phyloP scores from a whole-genome alignment of 2,113 vertebrate genomes.

The Apteryx owenii region DNA sequence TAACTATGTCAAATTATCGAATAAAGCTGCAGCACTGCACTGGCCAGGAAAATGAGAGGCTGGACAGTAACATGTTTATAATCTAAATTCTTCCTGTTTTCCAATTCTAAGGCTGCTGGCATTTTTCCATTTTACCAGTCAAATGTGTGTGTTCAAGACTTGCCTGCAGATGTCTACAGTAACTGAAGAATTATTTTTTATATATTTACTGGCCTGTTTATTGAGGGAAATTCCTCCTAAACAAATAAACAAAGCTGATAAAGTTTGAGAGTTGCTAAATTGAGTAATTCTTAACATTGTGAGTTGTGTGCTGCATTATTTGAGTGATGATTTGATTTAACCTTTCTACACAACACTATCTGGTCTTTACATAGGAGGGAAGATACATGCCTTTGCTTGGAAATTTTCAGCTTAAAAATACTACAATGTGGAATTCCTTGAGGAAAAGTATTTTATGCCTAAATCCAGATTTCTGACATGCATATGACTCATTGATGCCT shows the following conservation, averaged over 20 bases:
- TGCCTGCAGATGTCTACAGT: background rate
- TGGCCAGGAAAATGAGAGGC: background rate
- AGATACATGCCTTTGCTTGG: background rate
- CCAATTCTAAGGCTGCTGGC: background rate
- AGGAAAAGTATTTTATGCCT: background rate
- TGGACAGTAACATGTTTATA: slow-evolving; percentile 32
- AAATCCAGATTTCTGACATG: background rate
- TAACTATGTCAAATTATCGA: slow-evolving; percentile 10
- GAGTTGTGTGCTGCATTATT: background rate
- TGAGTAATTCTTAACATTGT: background rate
- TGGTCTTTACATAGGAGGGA: background rate
- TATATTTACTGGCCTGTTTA: background rate
- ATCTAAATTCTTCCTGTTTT: slow-evolving; percentile 54
- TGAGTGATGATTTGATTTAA: background rate
- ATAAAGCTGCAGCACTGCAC: slow-evolving; percentile 5
- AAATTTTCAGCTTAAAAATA: background rate
- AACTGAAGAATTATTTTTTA: background rate
- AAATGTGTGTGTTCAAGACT: background rate
- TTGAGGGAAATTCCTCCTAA: slow-evolving; percentile 20
- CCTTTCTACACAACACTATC: background rate
- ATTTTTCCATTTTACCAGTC: slow-evolving; percentile 1
- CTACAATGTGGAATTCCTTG: background rate
- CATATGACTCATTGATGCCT: background rate
- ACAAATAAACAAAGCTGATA: background rate
- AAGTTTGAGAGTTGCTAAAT: background rate